Percentiles rank a stretch among this genome's conserved stretches.
These are phyloP conservation scores for Synanthedon myopaeformis DNA, from an alignment of 2,888 invertebrate genomes.

Conservation along the genomic window DNA sequence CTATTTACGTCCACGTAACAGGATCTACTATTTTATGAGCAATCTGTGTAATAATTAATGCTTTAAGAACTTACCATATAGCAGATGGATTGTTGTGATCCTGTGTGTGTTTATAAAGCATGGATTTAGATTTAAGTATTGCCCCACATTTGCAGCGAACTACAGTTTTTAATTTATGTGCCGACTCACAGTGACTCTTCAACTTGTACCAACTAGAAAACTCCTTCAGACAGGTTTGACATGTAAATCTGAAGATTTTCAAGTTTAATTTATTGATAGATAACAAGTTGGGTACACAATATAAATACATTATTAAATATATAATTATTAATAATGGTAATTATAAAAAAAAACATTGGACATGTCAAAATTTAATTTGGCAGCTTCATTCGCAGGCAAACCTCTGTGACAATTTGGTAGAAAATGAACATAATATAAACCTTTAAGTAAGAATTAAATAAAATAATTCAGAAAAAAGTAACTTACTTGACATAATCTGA, in stretches of 20 bases:
- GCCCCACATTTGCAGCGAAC: constrained; percentile 61
- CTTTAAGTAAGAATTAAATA: neutral
- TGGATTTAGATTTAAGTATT: constrained; percentile 59
- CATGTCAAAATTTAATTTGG: no score
- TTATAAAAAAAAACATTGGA: no score
- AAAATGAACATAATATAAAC: neutral
- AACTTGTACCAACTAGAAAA: constrained; percentile 62
- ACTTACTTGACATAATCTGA: no score
- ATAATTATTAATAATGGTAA: no score
- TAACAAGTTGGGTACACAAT: no score
- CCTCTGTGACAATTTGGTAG: neutral
- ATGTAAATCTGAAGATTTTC: constrained; percentile 44
- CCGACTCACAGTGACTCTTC: constrained; percentile 40
- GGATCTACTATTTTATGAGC: no score
- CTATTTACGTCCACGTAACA: no score
- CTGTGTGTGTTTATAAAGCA: constrained; percentile 64
- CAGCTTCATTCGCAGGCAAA: no score
- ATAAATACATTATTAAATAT: no score
- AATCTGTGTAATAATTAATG: no score
- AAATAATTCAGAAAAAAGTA: neutral
- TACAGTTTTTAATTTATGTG: constrained; percentile 43
- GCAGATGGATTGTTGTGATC: constrained; percentile 63
- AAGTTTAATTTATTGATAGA: neutral
- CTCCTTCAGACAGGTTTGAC: constrained; percentile 44
- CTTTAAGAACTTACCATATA: constrained; percentile 41